These are phyloP conservation scores for Drymonia ruficornis DNA, from an alignment of 2,888 invertebrate genomes.

Conservation along the genomic window DNA sequence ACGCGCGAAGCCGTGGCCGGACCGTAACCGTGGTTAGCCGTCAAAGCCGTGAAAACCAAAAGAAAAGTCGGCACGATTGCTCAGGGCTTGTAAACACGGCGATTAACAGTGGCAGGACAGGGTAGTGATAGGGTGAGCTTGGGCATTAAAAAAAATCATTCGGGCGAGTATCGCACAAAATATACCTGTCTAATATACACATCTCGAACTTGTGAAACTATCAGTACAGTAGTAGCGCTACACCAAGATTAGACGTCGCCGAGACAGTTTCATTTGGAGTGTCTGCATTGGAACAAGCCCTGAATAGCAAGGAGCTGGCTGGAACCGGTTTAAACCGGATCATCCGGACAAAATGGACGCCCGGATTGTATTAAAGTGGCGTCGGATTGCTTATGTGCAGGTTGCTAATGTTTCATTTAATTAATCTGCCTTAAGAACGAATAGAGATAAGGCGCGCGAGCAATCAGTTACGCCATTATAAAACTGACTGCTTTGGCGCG, in stretches of 20 bases:
- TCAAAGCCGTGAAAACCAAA: no score
- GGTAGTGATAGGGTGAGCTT: no score
- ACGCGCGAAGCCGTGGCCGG: no score
- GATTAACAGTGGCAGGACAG: no score
- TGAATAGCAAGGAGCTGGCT: slow-evolving; percentile 58
- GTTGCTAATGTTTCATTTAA: slow-evolving; percentile 33
- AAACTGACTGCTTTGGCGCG: no score
- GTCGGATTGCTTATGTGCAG: slow-evolving; percentile 36
- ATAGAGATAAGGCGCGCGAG: not conserved
- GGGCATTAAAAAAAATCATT: no score
- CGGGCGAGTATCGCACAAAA: no score
- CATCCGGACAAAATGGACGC: slow-evolving; percentile 48
- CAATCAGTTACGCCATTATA: no score
- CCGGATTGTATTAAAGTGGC: slow-evolving; percentile 45
- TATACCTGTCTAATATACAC: not conserved
- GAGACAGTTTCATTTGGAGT: slow-evolving; percentile 62
- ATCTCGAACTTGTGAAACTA: not conserved
- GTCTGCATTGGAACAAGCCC: slow-evolving; percentile 50
- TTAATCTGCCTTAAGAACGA: slow-evolving; percentile 13
- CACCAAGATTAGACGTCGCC: slow-evolving; percentile 51
- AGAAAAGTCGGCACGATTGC: no score
- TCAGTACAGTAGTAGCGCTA: slow-evolving; percentile 33
- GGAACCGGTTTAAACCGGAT: slow-evolving; percentile 48
- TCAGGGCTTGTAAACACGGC: no score
- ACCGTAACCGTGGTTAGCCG: no score